phyloP scores from a whole-genome alignment of 2,797 vertebrate genomes.

The Sternotherus odoratus region DNA sequence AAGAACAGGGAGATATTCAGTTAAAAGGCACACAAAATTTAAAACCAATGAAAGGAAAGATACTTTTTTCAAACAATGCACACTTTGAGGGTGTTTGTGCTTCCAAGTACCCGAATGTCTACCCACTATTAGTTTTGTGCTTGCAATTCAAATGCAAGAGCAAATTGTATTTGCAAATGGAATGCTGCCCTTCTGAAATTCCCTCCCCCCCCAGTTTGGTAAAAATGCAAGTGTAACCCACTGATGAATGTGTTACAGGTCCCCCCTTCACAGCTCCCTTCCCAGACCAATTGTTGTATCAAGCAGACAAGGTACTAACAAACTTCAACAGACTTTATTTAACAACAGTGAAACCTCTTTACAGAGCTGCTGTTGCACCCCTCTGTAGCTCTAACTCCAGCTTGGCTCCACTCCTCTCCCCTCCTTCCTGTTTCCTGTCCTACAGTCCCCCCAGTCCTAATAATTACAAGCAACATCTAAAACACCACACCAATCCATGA shows the following conservation, averaged over 20 bases:
- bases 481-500: no score
- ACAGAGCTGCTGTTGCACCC: no score
- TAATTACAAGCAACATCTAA: no score
- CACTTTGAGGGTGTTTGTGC: neutral
- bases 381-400: no score
- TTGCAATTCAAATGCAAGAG: neutral
- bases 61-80: neutral
- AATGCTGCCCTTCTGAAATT: neutral
- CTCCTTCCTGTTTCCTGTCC: no score
- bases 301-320: no score
- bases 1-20: neutral
- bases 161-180: neutral
- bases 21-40: neutral
- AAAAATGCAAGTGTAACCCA: neutral
- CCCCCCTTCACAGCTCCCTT: no score
- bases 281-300: neutral
- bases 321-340: no score
- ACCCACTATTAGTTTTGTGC: neutral
- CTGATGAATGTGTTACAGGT: neutral
- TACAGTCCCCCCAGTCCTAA: no score
- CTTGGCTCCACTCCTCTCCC: no score
- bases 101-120: neutral
- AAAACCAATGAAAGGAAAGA: neutral
- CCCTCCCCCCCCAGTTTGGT: neutral
- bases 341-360: no score